Evolutionary conservation across 2,113 vertebrate species (phyloP).

Genomic region (Alethe castanea): DNA sequence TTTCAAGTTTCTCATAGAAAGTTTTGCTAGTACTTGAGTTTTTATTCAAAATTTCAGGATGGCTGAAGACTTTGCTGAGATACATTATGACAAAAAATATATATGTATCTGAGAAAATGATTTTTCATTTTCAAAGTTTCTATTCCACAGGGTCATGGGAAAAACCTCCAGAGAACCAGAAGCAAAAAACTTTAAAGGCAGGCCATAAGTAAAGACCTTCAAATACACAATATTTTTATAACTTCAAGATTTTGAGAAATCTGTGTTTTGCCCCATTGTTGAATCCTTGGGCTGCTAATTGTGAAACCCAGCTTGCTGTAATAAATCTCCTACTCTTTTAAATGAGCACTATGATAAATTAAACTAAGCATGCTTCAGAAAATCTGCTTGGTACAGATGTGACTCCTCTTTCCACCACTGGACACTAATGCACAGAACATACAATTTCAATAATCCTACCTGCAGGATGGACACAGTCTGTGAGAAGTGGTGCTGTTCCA

Average conservation of each 20-base stretch:
- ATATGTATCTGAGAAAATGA: background rate
- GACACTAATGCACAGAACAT: background rate
- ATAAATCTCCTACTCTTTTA: constrained; percentile 22
- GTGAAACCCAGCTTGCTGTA: background rate
- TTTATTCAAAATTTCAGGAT: background rate
- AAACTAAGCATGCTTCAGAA: constrained; percentile 17
- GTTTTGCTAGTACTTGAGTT: background rate
- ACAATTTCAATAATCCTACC: constrained; percentile 78
- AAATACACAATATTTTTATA: background rate
- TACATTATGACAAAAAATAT: background rate
- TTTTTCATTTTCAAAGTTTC: background rate
- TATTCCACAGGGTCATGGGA: background rate
- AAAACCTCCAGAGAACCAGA: background rate
- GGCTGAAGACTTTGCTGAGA: background rate
- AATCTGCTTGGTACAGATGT: background rate
- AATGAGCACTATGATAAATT: background rate
- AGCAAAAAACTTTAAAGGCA: background rate
- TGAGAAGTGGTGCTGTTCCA: constrained; percentile 99
- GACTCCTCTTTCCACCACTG: background rate
- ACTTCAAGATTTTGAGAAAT: background rate
- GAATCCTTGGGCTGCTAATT: background rate
- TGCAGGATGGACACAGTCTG: constrained; percentile 98
- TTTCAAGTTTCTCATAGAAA: background rate
- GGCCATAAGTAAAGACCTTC: background rate
- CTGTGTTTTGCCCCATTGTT: background rate